Evolutionary conservation across 2,888 invertebrate genomes (phyloP), one percentile per base, ranked within the genome.

Genomic region (Tipula confusa): DNA sequence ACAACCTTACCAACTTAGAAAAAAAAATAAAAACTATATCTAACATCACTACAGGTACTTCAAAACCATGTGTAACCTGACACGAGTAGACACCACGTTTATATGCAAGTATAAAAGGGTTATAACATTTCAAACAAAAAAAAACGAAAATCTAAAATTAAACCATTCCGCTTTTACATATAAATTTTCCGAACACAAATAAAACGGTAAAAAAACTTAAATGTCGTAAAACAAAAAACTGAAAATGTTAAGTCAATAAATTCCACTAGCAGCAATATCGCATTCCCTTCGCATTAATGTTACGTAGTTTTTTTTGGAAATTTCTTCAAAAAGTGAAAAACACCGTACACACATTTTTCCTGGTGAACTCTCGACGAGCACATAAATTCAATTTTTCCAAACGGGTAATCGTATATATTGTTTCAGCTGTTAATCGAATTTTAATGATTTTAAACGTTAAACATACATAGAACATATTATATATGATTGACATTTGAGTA

Each of bases 331-430:
- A 43, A 15, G 15, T 15, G 15, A 15, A 18, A 43, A 64, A 64
- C 64, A 64, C 64, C 64, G 64, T 64, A 64, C 64, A 64, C 64
- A 64, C 64, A 64, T 64, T 64, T 64, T 64, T 64, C 64, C 64
- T 64, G 64, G 64, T 64, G 64, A 24, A 64, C 64, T 24, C 64
- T 64, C 64, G 18, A 24, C 64, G 64, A 18, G 18, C 64, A 24
- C 7, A 64, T 64, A 64, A 64, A 64, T 64, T 2, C 64, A 24
- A 24, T 24, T 64, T 64, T 64, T 64, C 64, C 64, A 64, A 64
- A 18, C 24, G 64, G 64, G 64, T 64, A 64, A 43, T 43, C 3
- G n/a, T n/a, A 38, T 48, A 24, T 64, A 64, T 64, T 64, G 18
- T 64, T 64, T 64, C 64, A 64, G 64, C 64, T 64, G 64, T 64